Percentiles rank a stretch among this genome's conserved stretches.
phyloP scores from a whole-genome alignment of 2,888 invertebrate species.

The Mycalesis mineus region DNA sequence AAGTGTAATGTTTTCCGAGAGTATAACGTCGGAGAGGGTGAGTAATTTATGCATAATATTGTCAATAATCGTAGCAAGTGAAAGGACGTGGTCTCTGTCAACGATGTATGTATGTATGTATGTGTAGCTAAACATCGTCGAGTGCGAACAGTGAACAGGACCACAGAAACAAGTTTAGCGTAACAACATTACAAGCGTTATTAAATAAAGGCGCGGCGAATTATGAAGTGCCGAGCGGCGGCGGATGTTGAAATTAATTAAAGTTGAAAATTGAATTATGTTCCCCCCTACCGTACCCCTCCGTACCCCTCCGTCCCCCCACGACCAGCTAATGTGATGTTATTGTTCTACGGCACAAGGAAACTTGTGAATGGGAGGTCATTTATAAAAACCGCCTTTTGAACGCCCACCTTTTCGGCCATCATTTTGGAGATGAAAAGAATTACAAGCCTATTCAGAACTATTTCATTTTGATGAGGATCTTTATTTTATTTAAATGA shows the following conservation, averaged over 20 bases:
- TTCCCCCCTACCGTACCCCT: neutral
- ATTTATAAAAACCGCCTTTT: neutral
- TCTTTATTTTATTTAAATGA: too few relatives aligned
- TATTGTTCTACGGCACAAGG: neutral
- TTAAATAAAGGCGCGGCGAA: neutral
- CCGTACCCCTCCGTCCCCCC: neutral
- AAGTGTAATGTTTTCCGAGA: too few relatives aligned
- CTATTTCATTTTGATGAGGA: too few relatives aligned
- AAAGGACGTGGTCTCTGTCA: too few relatives aligned
- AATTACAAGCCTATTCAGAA: too few relatives aligned
- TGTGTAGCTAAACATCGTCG: too few relatives aligned
- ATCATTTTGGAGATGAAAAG: too few relatives aligned
- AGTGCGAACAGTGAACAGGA: neutral
- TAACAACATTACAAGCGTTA: neutral
- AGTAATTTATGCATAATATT: too few relatives aligned
- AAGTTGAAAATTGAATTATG: slow-evolving; percentile 8
- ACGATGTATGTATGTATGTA: too few relatives aligned
- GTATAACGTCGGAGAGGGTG: too few relatives aligned
- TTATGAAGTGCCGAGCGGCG: neutral
- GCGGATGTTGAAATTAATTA: neutral
- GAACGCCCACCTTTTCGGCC: too few relatives aligned
- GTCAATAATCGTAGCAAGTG: too few relatives aligned
- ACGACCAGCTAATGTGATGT: neutral
- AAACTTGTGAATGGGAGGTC: neutral
- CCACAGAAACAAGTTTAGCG: neutral